Base-by-base conservation (phyloP, 35 echinoderm and acorn worm genomes). In the Heliocidaris erythrogramma region DNA sequence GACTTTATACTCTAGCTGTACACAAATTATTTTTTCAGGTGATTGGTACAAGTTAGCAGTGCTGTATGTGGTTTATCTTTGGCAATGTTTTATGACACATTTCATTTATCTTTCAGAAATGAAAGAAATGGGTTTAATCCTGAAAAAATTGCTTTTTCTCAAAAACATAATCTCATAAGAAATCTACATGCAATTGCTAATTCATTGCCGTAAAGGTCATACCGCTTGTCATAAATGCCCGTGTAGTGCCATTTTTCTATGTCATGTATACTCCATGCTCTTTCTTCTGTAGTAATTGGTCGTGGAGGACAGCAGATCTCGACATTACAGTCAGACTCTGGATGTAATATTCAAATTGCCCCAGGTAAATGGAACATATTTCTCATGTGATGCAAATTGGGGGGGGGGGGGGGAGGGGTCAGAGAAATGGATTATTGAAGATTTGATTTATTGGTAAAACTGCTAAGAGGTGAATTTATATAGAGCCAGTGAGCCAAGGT, bases 271-370 rank as follows among this genome's bases (percentile, higher is more conserved):
- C 17, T 69, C 60, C 49, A 52, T 52, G 12, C 16, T 86, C 8
- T 32, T 86, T 32, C 85, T 88, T 18, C 87, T 48, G 13, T 48
- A 89, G 87, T 89, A 47, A 89, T 89, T 89, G 87, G 87, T 89
- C 87, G 87, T 89, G 18, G 29, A 42, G 87, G 87, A 13, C 87
- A 89, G 29, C 87, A 89, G 32, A 89, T 89, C 31, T 89, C 87
- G 2, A 5, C 31, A 47, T 48, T 89, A 48, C 87, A 89, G 30
- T 47, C 87, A 42, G 47, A 89, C 30, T 89, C 87, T 48, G 31
- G 30, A 89, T 89, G 87, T 89, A 89, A 89, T 48, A 89, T 89
- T 89, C 87, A 89, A 89, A 89, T 89, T 47, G 87, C 87, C 87
- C 87, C 87, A 47, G 87, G 87, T 89, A 30, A 89, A 30, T 27